Evolutionary conservation across 1,140 invertebrate genomes (phyloP), one percentile per base, ranked within the genome.

Genomic region (Harpegnathos saltator): DNA sequence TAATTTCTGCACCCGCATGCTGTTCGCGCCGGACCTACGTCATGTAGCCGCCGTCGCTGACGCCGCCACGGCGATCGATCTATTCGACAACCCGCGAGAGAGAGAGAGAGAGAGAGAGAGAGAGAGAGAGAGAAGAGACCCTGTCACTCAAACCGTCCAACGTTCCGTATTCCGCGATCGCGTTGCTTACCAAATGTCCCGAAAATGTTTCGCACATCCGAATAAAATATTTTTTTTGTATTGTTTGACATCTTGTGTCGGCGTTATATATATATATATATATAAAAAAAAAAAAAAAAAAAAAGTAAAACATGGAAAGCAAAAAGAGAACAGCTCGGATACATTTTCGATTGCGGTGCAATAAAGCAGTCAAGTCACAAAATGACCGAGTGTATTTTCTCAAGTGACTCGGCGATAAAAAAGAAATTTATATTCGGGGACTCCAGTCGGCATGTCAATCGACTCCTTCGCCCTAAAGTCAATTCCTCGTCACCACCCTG

Each of bases 391-490:
- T 26, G 11, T 7, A 52, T 1, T 3, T 26, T 33, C 14, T 14
- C 12, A 14, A 19, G n/a, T 26, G n/a, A 66, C 5, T 77, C 4
- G 38, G 14, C 19, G 38, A 66, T 3, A 15, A 68, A 26, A 66
- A 15, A 12, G 50, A 75, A 33, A 75, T 78, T 7, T 17, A 11
- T 44, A 24, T 19, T 15, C 1, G 15, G 12, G 14, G 2, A 48
- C 17, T 58, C 17, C 81, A 62, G 63, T 52, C 68, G 73, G 75
- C 80, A 66, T 78, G 68, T 87, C 68, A 62, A 75, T 80, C 58
- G 73, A 87, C 81, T 87, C 83, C 62, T 87, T 87, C 71, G 17
- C 29, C 71, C 58, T 26, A 38, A 54, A 71, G 29, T 69, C 58
- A 83, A 59, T 58, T 50, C 48, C 48, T 74, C 63, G 85, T 54